These are phyloP conservation scores for Oryzias dopingdopingensis DNA, from an alignment of 2,797 vertebrate genomes.

Conservation along the genomic window DNA sequence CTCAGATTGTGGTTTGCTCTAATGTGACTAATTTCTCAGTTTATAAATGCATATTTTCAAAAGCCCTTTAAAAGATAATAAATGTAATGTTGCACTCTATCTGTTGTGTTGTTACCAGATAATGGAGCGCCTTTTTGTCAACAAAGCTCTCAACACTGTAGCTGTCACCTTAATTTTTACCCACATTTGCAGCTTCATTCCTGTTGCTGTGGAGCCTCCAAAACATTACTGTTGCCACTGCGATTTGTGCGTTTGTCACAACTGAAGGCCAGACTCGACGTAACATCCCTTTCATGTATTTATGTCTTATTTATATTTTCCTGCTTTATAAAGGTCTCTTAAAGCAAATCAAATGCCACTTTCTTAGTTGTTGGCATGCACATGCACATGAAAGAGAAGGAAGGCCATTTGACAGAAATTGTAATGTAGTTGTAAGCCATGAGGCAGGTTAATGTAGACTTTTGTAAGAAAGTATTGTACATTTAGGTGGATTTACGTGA, in stretches of 20 bases:
- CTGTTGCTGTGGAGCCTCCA: slow-evolving; percentile 16
- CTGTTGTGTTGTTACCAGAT: slow-evolving; percentile 34
- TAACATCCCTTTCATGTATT: slow-evolving; percentile 31
- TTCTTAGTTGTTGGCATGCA: slow-evolving; percentile 21
- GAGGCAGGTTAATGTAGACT: slow-evolving; percentile 37
- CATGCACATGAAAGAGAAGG: slow-evolving; percentile 2
- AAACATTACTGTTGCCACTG: slow-evolving; percentile 18
- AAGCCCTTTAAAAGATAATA: slow-evolving; percentile 39
- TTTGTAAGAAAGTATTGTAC: slow-evolving; percentile 40
- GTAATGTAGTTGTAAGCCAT: slow-evolving; percentile 37
- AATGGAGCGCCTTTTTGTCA: slow-evolving; percentile 60
- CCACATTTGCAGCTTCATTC: slow-evolving; percentile 38
- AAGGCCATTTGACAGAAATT: slow-evolving; percentile 48
- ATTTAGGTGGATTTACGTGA: slow-evolving; percentile 25
- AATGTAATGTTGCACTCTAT: slow-evolving; percentile 24
- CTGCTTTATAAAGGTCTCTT: slow-evolving; percentile 9
- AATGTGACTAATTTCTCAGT: slow-evolving; percentile 22
- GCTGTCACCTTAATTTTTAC: slow-evolving; percentile 42
- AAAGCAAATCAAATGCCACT: slow-evolving; percentile 8
- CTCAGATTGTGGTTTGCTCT: slow-evolving; percentile 26
- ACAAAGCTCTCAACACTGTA: slow-evolving; percentile 62
- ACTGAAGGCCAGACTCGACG: slow-evolving; percentile 15
- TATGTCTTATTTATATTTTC: slow-evolving; percentile 23
- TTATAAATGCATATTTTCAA: slow-evolving; percentile 47
- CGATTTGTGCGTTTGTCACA: slow-evolving; percentile 43